These are phyloP conservation scores for Nomia melanderi DNA, from an alignment of 1,140 invertebrate species.

Conservation along the genomic window DNA sequence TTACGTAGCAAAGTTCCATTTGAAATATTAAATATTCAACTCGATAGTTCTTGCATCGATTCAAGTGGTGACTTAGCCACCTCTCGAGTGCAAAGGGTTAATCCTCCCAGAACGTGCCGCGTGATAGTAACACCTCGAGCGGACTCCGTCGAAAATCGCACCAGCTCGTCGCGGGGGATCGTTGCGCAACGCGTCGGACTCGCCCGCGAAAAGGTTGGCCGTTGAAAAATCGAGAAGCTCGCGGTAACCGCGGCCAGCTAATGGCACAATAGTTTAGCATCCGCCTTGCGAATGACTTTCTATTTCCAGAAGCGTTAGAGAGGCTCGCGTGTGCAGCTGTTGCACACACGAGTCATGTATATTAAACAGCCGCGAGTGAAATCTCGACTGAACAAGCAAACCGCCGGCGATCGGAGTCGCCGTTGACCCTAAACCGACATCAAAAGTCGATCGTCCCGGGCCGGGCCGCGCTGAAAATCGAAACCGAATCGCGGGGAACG, in stretches of 20 bases:
- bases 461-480: too few species aligned
- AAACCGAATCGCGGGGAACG: too few species aligned
- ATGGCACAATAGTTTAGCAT: slow-evolving; percentile 36
- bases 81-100: too few species aligned
- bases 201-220: neutral
- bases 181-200: neutral
- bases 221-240: neutral
- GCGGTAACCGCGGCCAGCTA: neutral
- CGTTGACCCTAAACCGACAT: slow-evolving; percentile 9
- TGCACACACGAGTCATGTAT: slow-evolving; percentile 42
- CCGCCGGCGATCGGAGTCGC: neutral
- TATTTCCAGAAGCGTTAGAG: slow-evolving; percentile 47
- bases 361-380: slow-evolving; percentile 47
- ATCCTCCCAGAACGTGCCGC: too few species aligned
- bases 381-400: slow-evolving; percentile 33
- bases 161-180: too few species aligned
- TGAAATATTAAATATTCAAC: too few species aligned
- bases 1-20: too few species aligned
- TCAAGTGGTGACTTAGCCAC: too few species aligned
- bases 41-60: too few species aligned
- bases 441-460: neutral
- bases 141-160: too few species aligned
- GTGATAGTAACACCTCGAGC: too few species aligned
- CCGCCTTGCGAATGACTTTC: slow-evolving; percentile 47
- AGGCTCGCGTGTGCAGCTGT: slow-evolving; percentile 37